phyloP scores from a whole-genome alignment of 2,113 vertebrate genomes.

The Dryoscopus gambensis region DNA sequence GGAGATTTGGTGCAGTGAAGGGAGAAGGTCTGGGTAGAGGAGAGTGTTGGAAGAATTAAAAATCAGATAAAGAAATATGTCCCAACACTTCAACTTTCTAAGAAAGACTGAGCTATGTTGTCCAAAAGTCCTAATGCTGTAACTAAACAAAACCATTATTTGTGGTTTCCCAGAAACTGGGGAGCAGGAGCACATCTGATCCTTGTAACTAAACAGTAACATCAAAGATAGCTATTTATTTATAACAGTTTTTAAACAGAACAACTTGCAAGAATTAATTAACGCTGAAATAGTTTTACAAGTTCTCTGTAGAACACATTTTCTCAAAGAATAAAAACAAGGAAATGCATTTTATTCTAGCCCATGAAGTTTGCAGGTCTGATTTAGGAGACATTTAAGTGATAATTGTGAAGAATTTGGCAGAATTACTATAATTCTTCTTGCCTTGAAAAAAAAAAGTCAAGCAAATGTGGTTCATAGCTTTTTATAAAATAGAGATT shows the following conservation, averaged over 20 bases:
- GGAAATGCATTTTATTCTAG: background rate
- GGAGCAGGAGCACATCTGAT: background rate
- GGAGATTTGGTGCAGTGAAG: background rate
- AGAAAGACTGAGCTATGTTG: background rate
- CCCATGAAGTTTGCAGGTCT: background rate
- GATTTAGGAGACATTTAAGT: background rate
- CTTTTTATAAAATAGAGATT: background rate
- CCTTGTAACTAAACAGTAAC: background rate
- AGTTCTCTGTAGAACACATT: background rate
- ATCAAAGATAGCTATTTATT: background rate
- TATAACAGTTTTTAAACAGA: background rate
- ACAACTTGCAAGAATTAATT: background rate
- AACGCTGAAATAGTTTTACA: background rate
- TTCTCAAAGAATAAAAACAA: background rate
- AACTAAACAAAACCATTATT: background rate
- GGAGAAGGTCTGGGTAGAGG: background rate
- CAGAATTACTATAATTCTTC: background rate
- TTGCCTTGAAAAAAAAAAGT: background rate
- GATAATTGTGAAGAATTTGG: background rate
- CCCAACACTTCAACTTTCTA: background rate
- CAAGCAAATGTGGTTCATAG: background rate
- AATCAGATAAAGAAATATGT: background rate
- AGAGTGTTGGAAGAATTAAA: background rate
- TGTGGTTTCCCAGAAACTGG: background rate
- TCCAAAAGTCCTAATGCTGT: background rate